These are phyloP conservation scores for Caerostris extrusa DNA, from an alignment of 1,140 invertebrate genomes.

Conservation along the genomic window DNA sequence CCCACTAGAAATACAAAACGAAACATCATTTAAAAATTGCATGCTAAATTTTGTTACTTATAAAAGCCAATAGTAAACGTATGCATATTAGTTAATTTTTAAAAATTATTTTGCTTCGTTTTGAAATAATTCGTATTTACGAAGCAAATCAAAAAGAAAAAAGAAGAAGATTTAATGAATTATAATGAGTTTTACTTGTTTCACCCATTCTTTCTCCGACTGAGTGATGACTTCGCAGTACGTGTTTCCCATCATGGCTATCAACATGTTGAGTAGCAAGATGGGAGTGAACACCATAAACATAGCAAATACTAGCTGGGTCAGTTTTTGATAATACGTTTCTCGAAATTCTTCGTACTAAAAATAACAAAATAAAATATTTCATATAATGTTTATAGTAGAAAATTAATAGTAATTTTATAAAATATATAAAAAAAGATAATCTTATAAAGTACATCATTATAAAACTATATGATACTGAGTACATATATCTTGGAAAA, in stretches of 20 bases:
- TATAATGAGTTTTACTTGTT: conserved; percentile 87
- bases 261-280: conserved; percentile 97
- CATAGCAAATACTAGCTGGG: conserved; percentile 96
- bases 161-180: not conserved
- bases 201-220: conserved; percentile 99
- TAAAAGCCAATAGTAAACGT: too few relatives aligned
- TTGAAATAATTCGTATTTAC: too few relatives aligned
- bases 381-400: conserved; percentile 37
- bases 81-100: too few relatives aligned
- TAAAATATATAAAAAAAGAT: too few relatives aligned
- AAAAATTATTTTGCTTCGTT: too few relatives aligned
- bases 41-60: too few relatives aligned
- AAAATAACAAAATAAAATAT: conserved; percentile 50
- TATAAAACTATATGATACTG: too few relatives aligned
- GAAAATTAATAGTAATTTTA: too few relatives aligned
- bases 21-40: too few relatives aligned
- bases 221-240: conserved; percentile 98
- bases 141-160: too few relatives aligned
- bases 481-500: too few relatives aligned
- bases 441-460: too few relatives aligned
- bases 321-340: conserved; percentile 94
- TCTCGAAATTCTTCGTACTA: conserved; percentile 95
- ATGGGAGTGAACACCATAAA: conserved; percentile 99
- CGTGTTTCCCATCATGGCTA: conserved; percentile 99
- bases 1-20: conserved; percentile 87